These are phyloP conservation scores for Drosophila ercepeae DNA, from an alignment of 1,140 invertebrate genomes.

Conservation along the genomic window DNA sequence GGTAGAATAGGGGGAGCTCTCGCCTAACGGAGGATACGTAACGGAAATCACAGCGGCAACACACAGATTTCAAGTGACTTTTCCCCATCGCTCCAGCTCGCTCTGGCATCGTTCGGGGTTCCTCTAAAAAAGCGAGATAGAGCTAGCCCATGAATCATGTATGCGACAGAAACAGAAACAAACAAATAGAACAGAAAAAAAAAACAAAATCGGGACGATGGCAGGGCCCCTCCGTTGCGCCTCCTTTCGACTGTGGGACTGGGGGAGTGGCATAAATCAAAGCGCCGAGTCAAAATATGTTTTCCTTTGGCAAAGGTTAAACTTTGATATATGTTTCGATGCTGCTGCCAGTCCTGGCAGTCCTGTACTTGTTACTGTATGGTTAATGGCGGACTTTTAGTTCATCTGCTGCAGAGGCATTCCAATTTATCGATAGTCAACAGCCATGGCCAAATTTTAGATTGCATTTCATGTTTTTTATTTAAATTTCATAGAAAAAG, in stretches of 20 bases:
- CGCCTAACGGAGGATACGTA: conserved; percentile 21
- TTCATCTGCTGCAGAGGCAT: neutral
- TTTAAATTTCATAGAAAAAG: too few relatives aligned
- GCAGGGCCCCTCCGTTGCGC: neutral
- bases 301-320: conserved; percentile 58
- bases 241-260: neutral
- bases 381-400: conserved; percentile 26
- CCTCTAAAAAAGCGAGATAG: conserved; percentile 28
- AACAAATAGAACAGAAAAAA: neutral
- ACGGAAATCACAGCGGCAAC: conserved; percentile 66
- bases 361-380: conserved; percentile 43
- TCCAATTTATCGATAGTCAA: neutral
- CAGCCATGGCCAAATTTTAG: neutral
- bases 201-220: neutral
- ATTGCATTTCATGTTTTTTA: neutral
- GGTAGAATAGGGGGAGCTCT: neutral
- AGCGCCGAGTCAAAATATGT: conserved; percentile 74
- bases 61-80: conserved; percentile 74
- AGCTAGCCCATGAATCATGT: conserved; percentile 69
- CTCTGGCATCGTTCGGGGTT: too few relatives aligned
- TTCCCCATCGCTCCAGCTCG: conserved; percentile 11
- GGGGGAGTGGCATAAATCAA: conserved; percentile 71
- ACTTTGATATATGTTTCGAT: conserved; percentile 42
- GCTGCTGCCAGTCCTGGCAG: neutral
- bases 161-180: conserved; percentile 65